A percentile compares a stretch with the other conserved stretches of the same genome.
These are phyloP conservation scores for Chelonoidis abingdonii DNA, from an alignment of 2,113 vertebrate genomes.

Conservation along the genomic window DNA sequence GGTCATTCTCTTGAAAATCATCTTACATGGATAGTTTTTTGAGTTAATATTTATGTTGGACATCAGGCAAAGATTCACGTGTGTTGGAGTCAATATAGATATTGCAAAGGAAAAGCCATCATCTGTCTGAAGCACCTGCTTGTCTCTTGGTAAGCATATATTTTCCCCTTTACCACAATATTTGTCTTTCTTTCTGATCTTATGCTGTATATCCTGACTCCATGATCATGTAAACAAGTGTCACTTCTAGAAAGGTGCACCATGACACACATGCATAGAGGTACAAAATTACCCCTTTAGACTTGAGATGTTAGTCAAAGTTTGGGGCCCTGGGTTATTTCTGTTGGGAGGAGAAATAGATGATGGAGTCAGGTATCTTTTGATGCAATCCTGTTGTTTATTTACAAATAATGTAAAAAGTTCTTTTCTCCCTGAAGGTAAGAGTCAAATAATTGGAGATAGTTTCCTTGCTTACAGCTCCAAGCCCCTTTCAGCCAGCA, in stretches of 20 bases:
- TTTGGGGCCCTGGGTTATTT: too few relatives aligned
- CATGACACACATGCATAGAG: background rate
- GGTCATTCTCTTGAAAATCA: background rate
- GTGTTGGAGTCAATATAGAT: background rate
- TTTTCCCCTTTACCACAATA: background rate
- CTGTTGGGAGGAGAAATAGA: too few relatives aligned
- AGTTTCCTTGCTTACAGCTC: too few relatives aligned
- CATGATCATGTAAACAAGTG: background rate
- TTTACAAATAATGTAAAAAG: too few relatives aligned
- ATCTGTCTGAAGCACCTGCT: background rate
- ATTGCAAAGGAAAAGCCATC: background rate
- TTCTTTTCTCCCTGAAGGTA: too few relatives aligned
- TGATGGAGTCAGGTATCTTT: too few relatives aligned
- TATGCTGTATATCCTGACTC: accelerated
- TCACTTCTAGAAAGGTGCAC: background rate
- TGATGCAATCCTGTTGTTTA: too few relatives aligned
- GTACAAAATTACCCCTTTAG: too few relatives aligned
- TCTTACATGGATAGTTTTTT: background rate
- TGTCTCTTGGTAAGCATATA: background rate
- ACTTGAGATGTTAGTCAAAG: too few relatives aligned
- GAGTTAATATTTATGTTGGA: background rate
- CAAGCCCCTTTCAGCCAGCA: too few relatives aligned
- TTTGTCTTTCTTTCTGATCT: background rate
- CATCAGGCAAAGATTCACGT: background rate
- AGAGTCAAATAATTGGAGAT: too few relatives aligned